Conservation (phyloP, 2,113 vertebrate genomes). For the Lophura nycthemera region DNA sequence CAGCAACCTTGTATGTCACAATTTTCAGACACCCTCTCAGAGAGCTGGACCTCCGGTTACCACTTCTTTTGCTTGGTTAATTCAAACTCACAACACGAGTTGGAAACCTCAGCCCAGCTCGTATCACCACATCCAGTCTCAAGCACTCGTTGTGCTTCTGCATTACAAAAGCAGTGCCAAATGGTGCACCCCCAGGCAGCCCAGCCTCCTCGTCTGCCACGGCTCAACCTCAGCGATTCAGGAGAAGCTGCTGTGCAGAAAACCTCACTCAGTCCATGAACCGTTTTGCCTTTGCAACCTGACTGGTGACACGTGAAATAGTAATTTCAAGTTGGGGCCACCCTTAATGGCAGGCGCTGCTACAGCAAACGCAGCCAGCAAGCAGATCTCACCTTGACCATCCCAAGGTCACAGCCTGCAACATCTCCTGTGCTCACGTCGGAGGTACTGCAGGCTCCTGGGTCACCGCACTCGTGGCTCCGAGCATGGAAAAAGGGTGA, state of each 20-base stretch:
- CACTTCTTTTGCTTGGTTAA: not conserved
- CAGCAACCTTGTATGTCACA: not conserved
- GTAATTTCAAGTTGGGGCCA: not conserved
- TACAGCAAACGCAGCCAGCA: accelerated
- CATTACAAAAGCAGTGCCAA: accelerated
- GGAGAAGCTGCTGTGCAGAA: not conserved
- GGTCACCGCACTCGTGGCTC: not conserved
- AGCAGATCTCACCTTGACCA: not conserved
- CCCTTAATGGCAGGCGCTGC: not conserved
- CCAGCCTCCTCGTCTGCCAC: not conserved
- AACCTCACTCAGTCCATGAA: not conserved
- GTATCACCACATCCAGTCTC: accelerated
- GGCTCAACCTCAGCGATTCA: not conserved
- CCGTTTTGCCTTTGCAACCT: not conserved
- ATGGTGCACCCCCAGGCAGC: accelerated
- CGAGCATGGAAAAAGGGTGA: not conserved
- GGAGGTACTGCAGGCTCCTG: not conserved
- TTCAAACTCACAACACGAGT: not conserved
- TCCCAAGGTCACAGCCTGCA: not conserved
- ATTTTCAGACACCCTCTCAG: not conserved
- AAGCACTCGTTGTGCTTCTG: not conserved
- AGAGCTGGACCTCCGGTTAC: not conserved
- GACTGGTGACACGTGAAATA: not conserved
- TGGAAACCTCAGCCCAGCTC: not conserved
- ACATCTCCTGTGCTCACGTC: not conserved